A percentile compares a stretch with the other conserved stretches of the same genome.
Evolutionary conservation across 2,113 vertebrate species (phyloP).

Genomic region (Asarcornis scutulata): DNA sequence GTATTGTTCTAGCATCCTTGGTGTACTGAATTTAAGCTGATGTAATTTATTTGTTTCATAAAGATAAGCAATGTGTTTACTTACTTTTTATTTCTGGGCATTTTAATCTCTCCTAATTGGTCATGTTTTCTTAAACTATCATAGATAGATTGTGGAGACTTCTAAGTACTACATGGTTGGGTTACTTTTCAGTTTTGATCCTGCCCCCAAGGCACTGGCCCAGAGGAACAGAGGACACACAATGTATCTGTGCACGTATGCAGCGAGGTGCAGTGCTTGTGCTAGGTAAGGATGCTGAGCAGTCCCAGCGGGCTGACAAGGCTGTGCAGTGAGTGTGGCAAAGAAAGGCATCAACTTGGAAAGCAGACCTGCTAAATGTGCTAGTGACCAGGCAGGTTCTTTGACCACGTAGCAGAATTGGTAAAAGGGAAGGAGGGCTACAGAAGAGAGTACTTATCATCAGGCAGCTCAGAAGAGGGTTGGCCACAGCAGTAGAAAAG

Average conservation of each 20-base stretch:
- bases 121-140: neutral
- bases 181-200: neutral
- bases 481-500: neutral
- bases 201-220: neutral
- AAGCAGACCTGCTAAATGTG: neutral
- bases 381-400: neutral
- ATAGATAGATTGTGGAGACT: neutral
- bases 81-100: neutral
- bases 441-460: neutral
- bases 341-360: neutral
- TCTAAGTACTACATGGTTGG: neutral
- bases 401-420: neutral
- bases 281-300: neutral
- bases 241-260: rapidly evolving
- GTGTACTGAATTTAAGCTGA: neutral
- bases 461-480: neutral
- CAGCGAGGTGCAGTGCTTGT: neutral
- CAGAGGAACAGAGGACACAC: neutral
- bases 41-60: neutral
- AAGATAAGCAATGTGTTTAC: neutral
- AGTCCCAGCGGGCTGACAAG: neutral
- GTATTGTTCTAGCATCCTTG: neutral
- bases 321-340: neutral
- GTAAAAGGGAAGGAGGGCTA: neutral
- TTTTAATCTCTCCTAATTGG: neutral